Conservation (phyloP, 2,797 vertebrate species). For the Chromobotia macracanthus region DNA sequence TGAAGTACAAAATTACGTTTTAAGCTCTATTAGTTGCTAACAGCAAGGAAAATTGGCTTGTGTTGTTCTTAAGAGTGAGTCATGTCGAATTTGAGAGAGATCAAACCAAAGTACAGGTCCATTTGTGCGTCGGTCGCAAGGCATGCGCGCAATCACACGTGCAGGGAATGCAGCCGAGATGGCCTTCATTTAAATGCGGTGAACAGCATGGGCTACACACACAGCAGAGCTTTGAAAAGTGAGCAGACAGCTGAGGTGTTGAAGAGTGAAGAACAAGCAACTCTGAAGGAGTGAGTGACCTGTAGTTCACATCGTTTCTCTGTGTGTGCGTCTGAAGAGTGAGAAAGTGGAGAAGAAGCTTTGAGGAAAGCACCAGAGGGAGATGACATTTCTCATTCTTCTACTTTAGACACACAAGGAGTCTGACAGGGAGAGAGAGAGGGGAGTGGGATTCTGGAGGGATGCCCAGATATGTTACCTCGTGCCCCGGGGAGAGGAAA, state of each 20-base stretch:
- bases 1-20: neutral
- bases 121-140: neutral
- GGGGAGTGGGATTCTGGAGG: slow-evolving; percentile 25
- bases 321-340: slow-evolving; percentile 21
- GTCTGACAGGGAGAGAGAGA: slow-evolving; percentile 22
- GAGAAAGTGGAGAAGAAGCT: neutral
- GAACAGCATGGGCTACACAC: neutral
- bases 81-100: slow-evolving; percentile 1
- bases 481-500: slow-evolving; percentile 24
- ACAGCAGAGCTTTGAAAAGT: slow-evolving; percentile 30
- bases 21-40: slow-evolving; percentile 21
- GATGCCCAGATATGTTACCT: slow-evolving; percentile 49
- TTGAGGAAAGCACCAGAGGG: slow-evolving; percentile 21
- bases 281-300: slow-evolving; percentile 41
- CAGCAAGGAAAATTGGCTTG: neutral
- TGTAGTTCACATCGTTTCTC: slow-evolving; percentile 15
- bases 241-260: slow-evolving; percentile 25
- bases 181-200: slow-evolving; percentile 29
- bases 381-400: slow-evolving; percentile 46
- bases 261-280: slow-evolving; percentile 12
- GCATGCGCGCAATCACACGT: neutral
- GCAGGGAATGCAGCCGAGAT: slow-evolving; percentile 9
- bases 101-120: neutral
- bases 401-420: slow-evolving; percentile 17
- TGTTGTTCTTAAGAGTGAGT: neutral